phyloP scores from a whole-genome alignment of 2,797 vertebrate species.

The Xerus rutilus region DNA sequence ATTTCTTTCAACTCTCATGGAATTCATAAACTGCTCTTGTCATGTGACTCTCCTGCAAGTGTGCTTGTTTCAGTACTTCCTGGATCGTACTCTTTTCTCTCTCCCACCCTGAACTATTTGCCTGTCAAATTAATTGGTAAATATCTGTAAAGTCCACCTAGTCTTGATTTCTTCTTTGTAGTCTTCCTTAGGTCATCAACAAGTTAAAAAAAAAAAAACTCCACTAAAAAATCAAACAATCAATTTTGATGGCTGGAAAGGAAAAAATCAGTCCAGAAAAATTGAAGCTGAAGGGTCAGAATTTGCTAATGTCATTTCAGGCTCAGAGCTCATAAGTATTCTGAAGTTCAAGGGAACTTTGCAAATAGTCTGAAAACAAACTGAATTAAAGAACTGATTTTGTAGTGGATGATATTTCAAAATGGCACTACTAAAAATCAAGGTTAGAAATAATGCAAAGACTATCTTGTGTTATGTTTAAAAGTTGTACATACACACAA shows the following conservation, averaged over 20 bases:
- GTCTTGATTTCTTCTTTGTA: slow-evolving; percentile 42
- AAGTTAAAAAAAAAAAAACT: background rate
- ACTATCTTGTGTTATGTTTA: background rate
- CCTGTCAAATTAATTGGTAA: slow-evolving; percentile 75
- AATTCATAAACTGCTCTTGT: background rate
- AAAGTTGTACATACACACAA: background rate
- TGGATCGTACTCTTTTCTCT: background rate
- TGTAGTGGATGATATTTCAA: slow-evolving; percentile 27
- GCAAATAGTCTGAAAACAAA: slow-evolving; percentile 71
- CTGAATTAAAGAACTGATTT: background rate
- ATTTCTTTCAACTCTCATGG: slow-evolving; percentile 15
- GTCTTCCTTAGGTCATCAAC: slow-evolving; percentile 37
- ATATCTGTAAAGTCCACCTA: slow-evolving; percentile 69
- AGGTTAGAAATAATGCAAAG: slow-evolving; percentile 11
- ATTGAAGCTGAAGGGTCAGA: slow-evolving; percentile 35
- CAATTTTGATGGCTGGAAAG: slow-evolving; percentile 14
- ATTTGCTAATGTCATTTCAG: slow-evolving; percentile 64
- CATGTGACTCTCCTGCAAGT: background rate
- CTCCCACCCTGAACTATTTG: background rate
- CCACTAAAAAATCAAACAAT: slow-evolving; percentile 70
- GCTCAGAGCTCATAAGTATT: slow-evolving; percentile 50
- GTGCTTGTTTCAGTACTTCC: slow-evolving; percentile 47
- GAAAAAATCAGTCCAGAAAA: slow-evolving; percentile 60
- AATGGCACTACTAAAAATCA: slow-evolving; percentile 20
- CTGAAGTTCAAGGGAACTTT: background rate